Evolutionary conservation across 2,113 vertebrate species (phyloP).

Genomic region (Onychorhynchus coronatus): DNA sequence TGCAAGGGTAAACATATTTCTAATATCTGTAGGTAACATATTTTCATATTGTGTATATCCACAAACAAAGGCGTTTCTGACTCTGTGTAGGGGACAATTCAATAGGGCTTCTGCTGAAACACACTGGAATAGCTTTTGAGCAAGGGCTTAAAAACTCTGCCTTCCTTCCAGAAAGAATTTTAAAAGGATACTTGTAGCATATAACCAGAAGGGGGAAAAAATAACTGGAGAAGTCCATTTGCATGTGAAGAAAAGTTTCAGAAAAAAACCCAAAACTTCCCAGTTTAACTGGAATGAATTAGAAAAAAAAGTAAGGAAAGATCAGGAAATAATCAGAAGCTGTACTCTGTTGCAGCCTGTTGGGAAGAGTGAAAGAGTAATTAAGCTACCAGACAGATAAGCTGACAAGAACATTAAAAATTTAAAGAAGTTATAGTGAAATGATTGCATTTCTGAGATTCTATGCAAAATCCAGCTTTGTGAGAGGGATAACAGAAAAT

Average conservation of each 20-base stretch:
- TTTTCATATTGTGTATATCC: background rate
- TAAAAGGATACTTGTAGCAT: background rate
- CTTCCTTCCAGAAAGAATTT: background rate
- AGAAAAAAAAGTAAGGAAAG: background rate
- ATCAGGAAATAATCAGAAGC: background rate
- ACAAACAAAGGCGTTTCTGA: background rate
- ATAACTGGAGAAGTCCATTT: background rate
- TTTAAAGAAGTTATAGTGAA: background rate
- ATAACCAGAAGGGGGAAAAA: background rate
- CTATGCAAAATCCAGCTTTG: background rate
- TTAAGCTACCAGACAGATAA: conserved; percentile 4
- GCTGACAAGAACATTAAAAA: background rate
- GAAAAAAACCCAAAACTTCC: background rate
- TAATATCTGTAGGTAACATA: background rate
- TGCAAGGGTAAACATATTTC: background rate
- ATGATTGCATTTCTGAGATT: conserved; percentile 1
- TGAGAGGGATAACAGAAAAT: background rate
- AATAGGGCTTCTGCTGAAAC: background rate
- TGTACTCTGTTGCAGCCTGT: background rate
- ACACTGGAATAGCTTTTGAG: background rate
- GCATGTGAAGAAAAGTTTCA: background rate
- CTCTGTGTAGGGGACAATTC: background rate
- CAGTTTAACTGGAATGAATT: background rate
- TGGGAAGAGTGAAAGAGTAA: conserved; percentile 17
- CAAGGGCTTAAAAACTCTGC: background rate